Conservation (phyloP, 1,140 invertebrate genomes). For the Trichonephila clavata region DNA sequence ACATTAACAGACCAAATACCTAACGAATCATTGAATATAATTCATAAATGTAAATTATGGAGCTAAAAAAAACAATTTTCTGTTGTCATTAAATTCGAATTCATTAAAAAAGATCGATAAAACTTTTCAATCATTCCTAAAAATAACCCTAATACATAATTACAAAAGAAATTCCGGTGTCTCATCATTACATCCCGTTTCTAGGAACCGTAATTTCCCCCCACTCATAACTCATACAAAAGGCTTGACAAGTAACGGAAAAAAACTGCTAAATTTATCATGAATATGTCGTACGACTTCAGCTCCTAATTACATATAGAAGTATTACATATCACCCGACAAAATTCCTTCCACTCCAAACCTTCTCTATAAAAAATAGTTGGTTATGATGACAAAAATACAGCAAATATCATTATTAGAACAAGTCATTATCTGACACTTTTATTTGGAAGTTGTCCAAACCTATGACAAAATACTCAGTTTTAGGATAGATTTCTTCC, state of each 20-base stretch:
- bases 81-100: too few species aligned
- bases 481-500: neutral
- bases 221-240: neutral
- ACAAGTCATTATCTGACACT: neutral
- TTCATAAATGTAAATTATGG: too few species aligned
- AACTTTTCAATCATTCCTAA: too few species aligned
- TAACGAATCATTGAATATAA: too few species aligned
- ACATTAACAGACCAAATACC: too few species aligned
- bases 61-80: too few species aligned
- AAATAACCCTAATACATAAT: neutral
- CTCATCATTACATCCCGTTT: neutral
- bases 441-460: neutral
- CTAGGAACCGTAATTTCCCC: neutral
- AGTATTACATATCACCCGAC: neutral
- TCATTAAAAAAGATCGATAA: too few species aligned
- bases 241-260: neutral
- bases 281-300: neutral
- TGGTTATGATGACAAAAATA: neutral
- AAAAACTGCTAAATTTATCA: conserved; percentile 11
- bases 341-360: neutral
- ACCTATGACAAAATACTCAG: neutral
- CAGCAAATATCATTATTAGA: conserved; percentile 15
- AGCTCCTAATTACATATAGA: conserved; percentile 27
- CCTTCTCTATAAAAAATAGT: neutral
- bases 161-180: neutral